Evolutionary conservation across 2,797 vertebrate species (phyloP), one percentile per base, ranked within the genome.

Genomic region (Rhynchonycteris naso): DNA sequence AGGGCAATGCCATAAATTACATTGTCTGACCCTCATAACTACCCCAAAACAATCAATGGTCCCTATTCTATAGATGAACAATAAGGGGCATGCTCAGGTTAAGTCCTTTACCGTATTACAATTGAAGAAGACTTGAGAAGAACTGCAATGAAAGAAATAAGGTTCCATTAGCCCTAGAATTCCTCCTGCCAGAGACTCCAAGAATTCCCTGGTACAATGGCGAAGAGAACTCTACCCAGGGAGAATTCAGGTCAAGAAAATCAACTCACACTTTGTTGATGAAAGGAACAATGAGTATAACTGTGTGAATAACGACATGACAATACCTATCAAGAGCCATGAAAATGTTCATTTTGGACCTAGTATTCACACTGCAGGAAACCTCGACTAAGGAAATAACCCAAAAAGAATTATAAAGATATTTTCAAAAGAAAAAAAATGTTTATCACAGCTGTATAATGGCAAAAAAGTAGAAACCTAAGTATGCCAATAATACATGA

Each of bases 401-500:
- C 43, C 63, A 69, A 43, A 65, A 65, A 61, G 47, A 88, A 78
- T 63, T 58, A 28, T 85, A 15, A 78, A 91, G 54, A 58, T 76
- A 56, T 52, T 71, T 80, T 19, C 26, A 43, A n/a, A 66, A 35
- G 22, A 38, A 71, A 50, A 35, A 82, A 82, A 72, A 59, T 2
- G 13, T 69, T 82, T 33, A 65, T 10, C 50, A 21, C n/a, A 79
- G 26, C 47, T 79, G 26, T 35, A 33, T 8, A 71, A 88, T 18
- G 69, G 43, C 74, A 82, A 93, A 95, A 88, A 81, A 26, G 18
- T 19, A 10, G 50, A 82, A 92, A 87, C 33, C 33, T 56, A 86
- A 75, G 14, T 66, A 74, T 35, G 35, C 52, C 74, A 71, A 15
- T 15, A 26, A 43, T 80, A 81, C 82, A 30, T 3, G 35, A 72